A percentile compares a stretch with the other conserved stretches of the same genome.
Evolutionary conservation across 2,113 vertebrate genomes (phyloP).

Genomic region (Aythya baeri): DNA sequence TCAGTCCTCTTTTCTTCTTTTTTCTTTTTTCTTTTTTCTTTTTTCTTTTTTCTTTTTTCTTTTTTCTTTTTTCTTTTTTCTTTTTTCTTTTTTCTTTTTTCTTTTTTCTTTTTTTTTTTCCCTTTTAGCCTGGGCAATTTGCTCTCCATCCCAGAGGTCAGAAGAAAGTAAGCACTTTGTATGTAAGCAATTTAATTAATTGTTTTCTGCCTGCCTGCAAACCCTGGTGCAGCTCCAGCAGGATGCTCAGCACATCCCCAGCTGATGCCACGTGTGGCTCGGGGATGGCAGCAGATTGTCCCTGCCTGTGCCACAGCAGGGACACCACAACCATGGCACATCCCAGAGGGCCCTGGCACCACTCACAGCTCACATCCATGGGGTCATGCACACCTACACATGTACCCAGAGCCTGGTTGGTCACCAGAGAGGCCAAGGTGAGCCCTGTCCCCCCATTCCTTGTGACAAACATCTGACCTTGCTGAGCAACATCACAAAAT

Average conservation of each 20-base stretch:
- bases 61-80: neutral
- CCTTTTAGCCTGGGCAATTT: neutral
- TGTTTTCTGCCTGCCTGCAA: neutral
- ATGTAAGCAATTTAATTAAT: neutral
- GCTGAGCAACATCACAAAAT: neutral
- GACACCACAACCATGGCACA: fast-evolving
- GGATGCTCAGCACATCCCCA: neutral
- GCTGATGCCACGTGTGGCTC: fast-evolving
- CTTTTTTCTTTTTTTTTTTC: neutral
- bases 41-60: neutral
- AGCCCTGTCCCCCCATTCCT: neutral
- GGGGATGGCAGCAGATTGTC: neutral
- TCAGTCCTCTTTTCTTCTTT: fast-evolving
- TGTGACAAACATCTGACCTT: neutral
- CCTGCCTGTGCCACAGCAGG: fast-evolving
- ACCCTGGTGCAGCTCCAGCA: fast-evolving
- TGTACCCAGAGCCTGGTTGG: neutral
- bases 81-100: neutral
- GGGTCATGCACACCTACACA: fast-evolving
- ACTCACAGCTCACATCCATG: neutral
- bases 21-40: neutral
- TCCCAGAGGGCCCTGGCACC: fast-evolving
- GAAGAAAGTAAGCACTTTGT: neutral
- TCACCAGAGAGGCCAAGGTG: neutral
- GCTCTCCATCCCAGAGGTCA: neutral